These are phyloP conservation scores for Pelobates cultripes DNA, from an alignment of 2,797 vertebrate genomes.

Conservation along the genomic window DNA sequence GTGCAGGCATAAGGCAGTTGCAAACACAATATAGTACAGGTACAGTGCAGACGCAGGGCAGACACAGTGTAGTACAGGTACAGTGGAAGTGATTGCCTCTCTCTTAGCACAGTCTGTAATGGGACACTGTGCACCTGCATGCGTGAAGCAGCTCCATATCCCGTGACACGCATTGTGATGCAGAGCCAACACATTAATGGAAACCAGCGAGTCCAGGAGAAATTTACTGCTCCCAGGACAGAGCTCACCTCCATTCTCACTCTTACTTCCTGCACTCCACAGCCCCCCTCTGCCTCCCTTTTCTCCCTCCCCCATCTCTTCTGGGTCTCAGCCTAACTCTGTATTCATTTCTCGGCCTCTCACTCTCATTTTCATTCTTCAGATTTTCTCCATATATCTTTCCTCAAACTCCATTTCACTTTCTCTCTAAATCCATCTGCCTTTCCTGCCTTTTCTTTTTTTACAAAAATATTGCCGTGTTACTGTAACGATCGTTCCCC, in stretches of 20 bases:
- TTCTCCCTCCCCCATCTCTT: constrained; percentile 20
- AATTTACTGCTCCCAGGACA: constrained; percentile 51
- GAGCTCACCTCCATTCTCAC: constrained; percentile 56
- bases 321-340: background rate
- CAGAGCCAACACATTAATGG: constrained; percentile 50
- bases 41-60: no score
- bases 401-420: background rate
- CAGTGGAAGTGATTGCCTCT: no score
- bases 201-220: constrained; percentile 52
- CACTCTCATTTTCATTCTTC: background rate
- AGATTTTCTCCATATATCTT: background rate
- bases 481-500: background rate
- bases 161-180: constrained; percentile 53
- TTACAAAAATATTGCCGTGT: background rate
- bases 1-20: background rate
- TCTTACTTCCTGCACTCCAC: constrained; percentile 47
- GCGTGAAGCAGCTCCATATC: constrained; percentile 15
- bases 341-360: background rate
- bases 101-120: background rate
- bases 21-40: background rate
- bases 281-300: constrained; percentile 8
- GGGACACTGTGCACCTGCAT: constrained; percentile 44
- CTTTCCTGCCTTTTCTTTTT: background rate
- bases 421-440: background rate
- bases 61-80: no score